Percentiles rank a stretch among this genome's conserved stretches.
These are phyloP conservation scores for Allygus modestus DNA, from an alignment of 2,888 invertebrate genomes.

Conservation along the genomic window DNA sequence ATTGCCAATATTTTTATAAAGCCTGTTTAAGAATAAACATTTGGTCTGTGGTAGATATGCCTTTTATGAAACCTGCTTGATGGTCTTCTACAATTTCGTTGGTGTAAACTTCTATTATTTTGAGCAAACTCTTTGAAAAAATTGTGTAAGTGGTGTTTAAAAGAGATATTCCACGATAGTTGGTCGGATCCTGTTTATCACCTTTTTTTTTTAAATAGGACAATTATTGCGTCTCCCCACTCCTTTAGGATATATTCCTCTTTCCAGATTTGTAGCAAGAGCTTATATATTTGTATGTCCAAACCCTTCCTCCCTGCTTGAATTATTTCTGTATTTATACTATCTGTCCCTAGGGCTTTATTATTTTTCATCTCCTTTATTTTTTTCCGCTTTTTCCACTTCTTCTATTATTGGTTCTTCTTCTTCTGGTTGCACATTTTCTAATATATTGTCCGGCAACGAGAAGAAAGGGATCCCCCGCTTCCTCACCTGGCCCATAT, in stretches of 20 bases:
- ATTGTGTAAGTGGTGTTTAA: slow-evolving; percentile 63
- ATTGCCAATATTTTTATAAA: slow-evolving; percentile 60
- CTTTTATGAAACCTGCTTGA: slow-evolving; percentile 59
- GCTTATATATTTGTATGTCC: slow-evolving; percentile 38
- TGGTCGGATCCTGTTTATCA: slow-evolving; percentile 56
- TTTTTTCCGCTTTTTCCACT: slow-evolving; percentile 32
- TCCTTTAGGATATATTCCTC: slow-evolving; percentile 48
- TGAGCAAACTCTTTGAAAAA: slow-evolving; percentile 47
- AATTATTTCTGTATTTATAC: slow-evolving; percentile 59
- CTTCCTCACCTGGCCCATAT: not conserved
- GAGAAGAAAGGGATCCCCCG: too few relatives aligned
- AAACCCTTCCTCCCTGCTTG: slow-evolving; percentile 56
- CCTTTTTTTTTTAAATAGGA: slow-evolving; percentile 63
- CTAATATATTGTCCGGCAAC: not conserved
- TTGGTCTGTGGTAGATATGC: slow-evolving; percentile 61
- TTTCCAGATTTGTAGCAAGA: slow-evolving; percentile 58
- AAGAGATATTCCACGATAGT: slow-evolving; percentile 64
- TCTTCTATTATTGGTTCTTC: slow-evolving; percentile 43
- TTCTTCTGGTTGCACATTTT: slow-evolving; percentile 48
- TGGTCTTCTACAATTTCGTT: slow-evolving; percentile 57
- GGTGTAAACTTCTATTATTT: slow-evolving; percentile 54
- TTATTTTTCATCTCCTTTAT: slow-evolving; percentile 24
- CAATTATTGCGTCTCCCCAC: slow-evolving; percentile 56
- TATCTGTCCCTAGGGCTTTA: slow-evolving; percentile 32
- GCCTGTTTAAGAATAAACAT: slow-evolving; percentile 46